phyloP scores from a whole-genome alignment of 2,797 vertebrate genomes.

The Ibycter americanus region DNA sequence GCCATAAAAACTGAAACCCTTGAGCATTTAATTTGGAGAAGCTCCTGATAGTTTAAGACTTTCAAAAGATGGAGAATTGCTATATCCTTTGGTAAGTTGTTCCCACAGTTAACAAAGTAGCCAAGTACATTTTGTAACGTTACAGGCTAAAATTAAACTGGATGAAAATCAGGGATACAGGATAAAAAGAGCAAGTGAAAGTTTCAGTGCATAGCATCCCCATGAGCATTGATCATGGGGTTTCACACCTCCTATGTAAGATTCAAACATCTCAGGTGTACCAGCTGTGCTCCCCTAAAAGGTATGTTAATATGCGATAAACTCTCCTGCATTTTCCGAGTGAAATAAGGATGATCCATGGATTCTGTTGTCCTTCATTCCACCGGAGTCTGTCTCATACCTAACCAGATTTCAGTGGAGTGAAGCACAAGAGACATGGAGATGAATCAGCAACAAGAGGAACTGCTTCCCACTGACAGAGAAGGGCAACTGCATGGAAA shows the following conservation, averaged over 20 bases:
- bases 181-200: accelerated
- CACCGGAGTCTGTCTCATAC: conserved; percentile 99
- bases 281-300: not conserved
- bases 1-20: not conserved
- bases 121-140: too few relatives aligned
- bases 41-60: not conserved
- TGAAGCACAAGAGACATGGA: conserved; percentile 98
- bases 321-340: not conserved
- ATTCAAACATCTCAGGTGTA: not conserved
- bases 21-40: not conserved
- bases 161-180: accelerated
- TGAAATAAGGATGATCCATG: conserved; percentile 77
- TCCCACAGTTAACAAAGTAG: not conserved
- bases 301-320: accelerated
- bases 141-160: not conserved
- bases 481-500: not conserved
- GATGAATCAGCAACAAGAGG: conserved; percentile 56
- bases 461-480: not conserved
- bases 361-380: conserved; percentile 98
- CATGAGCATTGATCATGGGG: not conserved
- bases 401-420: conserved; percentile 99
- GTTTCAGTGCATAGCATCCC: not conserved
- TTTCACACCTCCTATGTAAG: not conserved
- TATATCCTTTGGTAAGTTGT: not conserved
- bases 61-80: accelerated